These are phyloP conservation scores for Halcyon malimbica DNA, from an alignment of 2,113 vertebrate genomes.

Conservation along the genomic window DNA sequence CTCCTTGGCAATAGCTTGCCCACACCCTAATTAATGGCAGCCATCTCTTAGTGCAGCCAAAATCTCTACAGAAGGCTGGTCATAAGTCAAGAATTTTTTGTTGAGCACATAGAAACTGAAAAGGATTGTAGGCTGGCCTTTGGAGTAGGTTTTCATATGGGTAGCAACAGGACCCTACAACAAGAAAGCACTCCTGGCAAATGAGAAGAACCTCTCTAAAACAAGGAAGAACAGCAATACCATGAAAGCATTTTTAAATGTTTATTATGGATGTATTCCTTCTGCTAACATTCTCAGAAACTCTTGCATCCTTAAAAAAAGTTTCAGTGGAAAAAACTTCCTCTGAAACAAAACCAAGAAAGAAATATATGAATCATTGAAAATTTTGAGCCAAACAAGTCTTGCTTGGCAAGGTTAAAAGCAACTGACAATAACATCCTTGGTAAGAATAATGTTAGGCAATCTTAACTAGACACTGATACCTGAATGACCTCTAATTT, in stretches of 20 bases:
- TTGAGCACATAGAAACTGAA: neutral
- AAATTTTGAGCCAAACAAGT: neutral
- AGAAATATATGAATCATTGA: neutral
- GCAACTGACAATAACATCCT: neutral
- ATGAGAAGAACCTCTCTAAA: neutral
- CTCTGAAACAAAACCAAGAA: neutral
- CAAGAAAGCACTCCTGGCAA: neutral
- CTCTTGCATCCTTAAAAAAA: neutral
- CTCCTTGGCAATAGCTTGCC: neutral
- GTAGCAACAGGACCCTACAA: neutral
- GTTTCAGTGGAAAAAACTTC: neutral
- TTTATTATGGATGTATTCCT: neutral
- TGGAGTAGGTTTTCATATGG: neutral
- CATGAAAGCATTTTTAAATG: neutral
- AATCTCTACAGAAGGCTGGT: neutral
- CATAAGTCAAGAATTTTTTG: neutral
- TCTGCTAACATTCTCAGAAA: neutral
- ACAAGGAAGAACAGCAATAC: neutral
- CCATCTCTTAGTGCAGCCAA: neutral
- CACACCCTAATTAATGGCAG: fast-evolving
- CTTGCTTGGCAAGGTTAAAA: neutral
- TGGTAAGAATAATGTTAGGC: neutral
- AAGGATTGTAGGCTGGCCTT: neutral
- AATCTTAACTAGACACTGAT: neutral
- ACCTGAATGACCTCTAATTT: neutral